These are phyloP conservation scores for Pseudoips prasinana DNA, from an alignment of 2,888 invertebrate species.

Conservation along the genomic window DNA sequence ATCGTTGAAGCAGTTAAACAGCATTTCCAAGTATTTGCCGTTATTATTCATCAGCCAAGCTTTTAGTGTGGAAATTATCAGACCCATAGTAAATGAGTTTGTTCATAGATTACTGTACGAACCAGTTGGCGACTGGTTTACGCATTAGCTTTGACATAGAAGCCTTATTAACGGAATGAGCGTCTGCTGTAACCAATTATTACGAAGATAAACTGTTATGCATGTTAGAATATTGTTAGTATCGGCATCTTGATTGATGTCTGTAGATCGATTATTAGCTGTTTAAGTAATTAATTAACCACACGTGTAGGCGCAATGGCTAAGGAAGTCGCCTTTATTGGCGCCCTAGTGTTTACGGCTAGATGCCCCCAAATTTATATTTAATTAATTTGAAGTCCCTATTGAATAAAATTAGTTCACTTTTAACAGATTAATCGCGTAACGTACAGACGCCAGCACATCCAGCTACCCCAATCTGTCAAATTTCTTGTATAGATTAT, in stretches of 20 bases:
- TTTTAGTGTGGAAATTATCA: slow-evolving; percentile 57
- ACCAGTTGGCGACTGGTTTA: slow-evolving; percentile 47
- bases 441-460: too few species aligned
- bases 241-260: slow-evolving; percentile 19
- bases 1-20: too few species aligned
- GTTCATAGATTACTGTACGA: slow-evolving; percentile 41
- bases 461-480: too few species aligned
- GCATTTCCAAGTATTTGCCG: slow-evolving; percentile 30
- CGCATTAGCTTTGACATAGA: slow-evolving; percentile 54
- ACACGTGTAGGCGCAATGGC: too few species aligned
- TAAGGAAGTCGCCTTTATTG: too few species aligned
- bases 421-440: too few species aligned
- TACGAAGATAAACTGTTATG: slow-evolving; percentile 22
- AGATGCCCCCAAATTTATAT: too few species aligned
- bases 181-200: slow-evolving; percentile 24
- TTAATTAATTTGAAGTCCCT: too few species aligned
- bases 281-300: slow-evolving; percentile 17
- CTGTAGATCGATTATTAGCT: slow-evolving; percentile 19
- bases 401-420: too few species aligned
- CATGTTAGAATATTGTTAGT: slow-evolving; percentile 13
- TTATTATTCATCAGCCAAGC: slow-evolving; percentile 43
- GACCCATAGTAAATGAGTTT: slow-evolving; percentile 38
- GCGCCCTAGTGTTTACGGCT: too few species aligned
- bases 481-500: too few species aligned
- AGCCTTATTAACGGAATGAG: slow-evolving; percentile 34